phyloP scores from a whole-genome alignment of 2,113 vertebrate species.

The Myodes glareolus region DNA sequence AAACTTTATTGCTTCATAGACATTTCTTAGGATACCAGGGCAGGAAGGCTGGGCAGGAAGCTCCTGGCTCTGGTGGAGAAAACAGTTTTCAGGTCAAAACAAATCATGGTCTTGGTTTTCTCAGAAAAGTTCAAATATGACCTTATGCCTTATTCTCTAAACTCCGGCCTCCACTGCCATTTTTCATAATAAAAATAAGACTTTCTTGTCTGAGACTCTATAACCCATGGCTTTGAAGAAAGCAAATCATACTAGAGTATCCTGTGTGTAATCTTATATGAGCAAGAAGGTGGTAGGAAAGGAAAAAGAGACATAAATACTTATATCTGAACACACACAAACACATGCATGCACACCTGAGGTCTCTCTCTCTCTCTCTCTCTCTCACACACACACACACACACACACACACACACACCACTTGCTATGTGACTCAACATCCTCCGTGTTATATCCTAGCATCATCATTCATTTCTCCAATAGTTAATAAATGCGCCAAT shows the following conservation, averaged over 20 bases:
- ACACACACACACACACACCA: accelerated
- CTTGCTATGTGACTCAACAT: background rate
- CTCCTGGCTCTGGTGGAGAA: slow-evolving; percentile 79
- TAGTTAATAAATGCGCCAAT: background rate
- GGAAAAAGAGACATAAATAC: background rate
- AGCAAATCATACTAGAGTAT: background rate
- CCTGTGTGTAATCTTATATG: background rate
- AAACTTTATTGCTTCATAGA: slow-evolving; percentile 86
- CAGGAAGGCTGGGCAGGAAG: slow-evolving; percentile 82
- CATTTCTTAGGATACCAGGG: slow-evolving; percentile 85
- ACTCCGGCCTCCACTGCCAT: background rate
- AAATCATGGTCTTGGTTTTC: slow-evolving; percentile 56
- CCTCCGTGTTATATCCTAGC: slow-evolving; percentile 22
- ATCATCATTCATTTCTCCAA: background rate
- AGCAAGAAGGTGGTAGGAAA: background rate
- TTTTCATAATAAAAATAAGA: slow-evolving; percentile 44
- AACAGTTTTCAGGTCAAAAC: slow-evolving; percentile 78
- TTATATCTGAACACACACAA: too few relatives aligned
- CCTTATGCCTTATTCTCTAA: background rate
- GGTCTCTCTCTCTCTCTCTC: too few relatives aligned
- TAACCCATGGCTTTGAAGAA: background rate
- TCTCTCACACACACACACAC: too few relatives aligned
- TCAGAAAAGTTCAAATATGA: background rate
- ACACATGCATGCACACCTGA: background rate
- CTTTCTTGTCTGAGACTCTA: slow-evolving; percentile 29